A percentile compares a stretch with the other conserved stretches of the same genome.
Evolutionary conservation across 2,797 vertebrate species (phyloP).

Genomic region (Kryptolebias ocellatus): DNA sequence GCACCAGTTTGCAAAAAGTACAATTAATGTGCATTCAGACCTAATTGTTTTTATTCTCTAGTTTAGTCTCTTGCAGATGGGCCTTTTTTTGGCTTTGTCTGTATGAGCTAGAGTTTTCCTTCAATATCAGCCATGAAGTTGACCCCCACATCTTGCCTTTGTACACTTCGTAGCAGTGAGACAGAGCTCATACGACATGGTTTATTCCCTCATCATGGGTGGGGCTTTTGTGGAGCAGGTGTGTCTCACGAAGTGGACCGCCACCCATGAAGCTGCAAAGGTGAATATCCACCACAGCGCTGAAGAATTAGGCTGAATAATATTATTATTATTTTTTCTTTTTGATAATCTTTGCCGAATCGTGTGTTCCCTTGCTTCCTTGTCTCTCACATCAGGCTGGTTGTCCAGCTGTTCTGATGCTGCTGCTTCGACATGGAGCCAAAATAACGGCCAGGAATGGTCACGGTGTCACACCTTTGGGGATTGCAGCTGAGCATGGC

Average conservation of each 20-base stretch:
- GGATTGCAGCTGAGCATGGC: conserved; percentile 84
- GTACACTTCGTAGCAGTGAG: conserved; percentile 75
- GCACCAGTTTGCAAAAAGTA: no score
- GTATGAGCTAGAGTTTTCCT: no score
- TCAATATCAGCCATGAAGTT: no score
- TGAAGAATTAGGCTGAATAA: neutral
- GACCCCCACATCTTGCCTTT: neutral
- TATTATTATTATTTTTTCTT: no score
- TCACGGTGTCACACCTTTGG: conserved; percentile 87
- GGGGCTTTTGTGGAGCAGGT: conserved; percentile 87
- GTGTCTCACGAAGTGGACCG: conserved; percentile 84
- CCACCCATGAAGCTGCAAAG: conserved; percentile 90
- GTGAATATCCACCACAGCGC: conserved; percentile 36
- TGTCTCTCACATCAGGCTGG: conserved; percentile 64
- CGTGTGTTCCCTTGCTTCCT: neutral
- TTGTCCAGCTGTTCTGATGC: conserved; percentile 76
- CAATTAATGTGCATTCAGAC: no score
- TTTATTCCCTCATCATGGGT: conserved; percentile 80
- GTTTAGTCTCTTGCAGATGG: no score
- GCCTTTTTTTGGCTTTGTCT: no score
- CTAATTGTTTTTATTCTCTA: no score
- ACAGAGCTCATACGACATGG: conserved; percentile 82
- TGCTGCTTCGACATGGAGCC: conserved; percentile 86
- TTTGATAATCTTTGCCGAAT: no score
- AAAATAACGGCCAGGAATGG: conserved; percentile 77